Percentiles rank a stretch among this genome's conserved stretches.
phyloP scores from a whole-genome alignment of 2,797 vertebrate species.

The Vireo griseus region DNA sequence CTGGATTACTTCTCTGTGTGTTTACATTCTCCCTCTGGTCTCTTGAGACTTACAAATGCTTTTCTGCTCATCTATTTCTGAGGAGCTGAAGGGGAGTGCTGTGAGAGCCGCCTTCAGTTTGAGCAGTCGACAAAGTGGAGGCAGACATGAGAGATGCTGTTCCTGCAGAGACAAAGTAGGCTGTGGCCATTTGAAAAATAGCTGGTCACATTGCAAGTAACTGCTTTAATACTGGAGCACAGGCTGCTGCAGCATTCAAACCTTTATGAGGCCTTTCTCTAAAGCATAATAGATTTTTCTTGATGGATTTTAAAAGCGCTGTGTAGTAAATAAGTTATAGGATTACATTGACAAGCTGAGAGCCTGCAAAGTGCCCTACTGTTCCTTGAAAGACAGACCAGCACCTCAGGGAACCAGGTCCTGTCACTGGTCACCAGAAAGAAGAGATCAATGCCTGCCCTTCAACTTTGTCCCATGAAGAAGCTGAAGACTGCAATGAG shows the following conservation, averaged over 20 bases:
- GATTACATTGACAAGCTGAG: background rate
- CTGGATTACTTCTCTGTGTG: background rate
- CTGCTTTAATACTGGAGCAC: background rate
- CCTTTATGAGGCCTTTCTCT: background rate
- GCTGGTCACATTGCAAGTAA: fast-evolving
- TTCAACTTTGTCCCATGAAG: background rate
- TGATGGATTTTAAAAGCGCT: background rate
- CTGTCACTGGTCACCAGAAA: background rate
- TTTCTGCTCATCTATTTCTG: background rate
- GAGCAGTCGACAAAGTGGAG: background rate
- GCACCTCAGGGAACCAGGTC: background rate
- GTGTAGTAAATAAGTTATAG: background rate
- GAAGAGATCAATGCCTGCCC: background rate
- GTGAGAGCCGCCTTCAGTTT: background rate
- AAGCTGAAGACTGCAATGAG: background rate
- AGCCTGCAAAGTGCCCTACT: background rate
- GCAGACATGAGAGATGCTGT: background rate
- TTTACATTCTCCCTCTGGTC: background rate
- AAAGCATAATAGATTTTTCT: background rate
- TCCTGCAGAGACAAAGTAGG: background rate
- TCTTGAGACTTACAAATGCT: background rate
- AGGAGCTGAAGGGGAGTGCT: background rate
- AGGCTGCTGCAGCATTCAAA: background rate
- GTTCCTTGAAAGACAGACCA: background rate
- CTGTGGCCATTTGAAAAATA: background rate